phyloP scores from a whole-genome alignment of 30 jellyfish, hydroid and myxozoan genomes.

The Cassiopea xamachana region DNA sequence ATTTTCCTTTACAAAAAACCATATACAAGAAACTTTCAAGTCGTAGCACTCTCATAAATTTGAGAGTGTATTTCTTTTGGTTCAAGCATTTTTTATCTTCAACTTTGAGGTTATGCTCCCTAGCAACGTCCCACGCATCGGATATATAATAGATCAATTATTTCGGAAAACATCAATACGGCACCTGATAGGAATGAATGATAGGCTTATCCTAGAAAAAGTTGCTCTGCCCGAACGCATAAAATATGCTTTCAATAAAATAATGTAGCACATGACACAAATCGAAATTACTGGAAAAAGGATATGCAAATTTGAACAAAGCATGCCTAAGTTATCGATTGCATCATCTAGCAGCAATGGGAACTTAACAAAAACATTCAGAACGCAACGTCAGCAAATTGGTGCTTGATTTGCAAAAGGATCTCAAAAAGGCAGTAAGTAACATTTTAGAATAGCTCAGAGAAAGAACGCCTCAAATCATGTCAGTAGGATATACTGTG shows the following conservation, averaged over 20 bases:
- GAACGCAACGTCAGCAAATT: too few relatives aligned
- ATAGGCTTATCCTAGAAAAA: neutral
- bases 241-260: neutral
- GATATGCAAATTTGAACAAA: neutral
- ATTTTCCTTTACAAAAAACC: too few relatives aligned
- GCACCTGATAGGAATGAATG: constrained; percentile 10
- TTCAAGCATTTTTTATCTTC: neutral
- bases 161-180: neutral
- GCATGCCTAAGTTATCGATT: neutral
- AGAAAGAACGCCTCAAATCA: too few relatives aligned
- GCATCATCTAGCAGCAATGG: neutral
- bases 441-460: too few relatives aligned
- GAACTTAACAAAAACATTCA: neutral
- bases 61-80: neutral
- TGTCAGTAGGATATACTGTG: too few relatives aligned
- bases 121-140: constrained; percentile 19
- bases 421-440: too few relatives aligned
- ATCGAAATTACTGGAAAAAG: neutral
- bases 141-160: neutral
- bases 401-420: too few relatives aligned
- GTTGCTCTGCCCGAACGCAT: neutral
- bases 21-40: too few relatives aligned
- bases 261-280: neutral
- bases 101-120: neutral
- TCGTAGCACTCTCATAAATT: neutral